A percentile compares a stretch with the other conserved stretches of the same genome.
phyloP scores from a whole-genome alignment of 2,888 invertebrate genomes.

The Carpatolechia fugitivella region DNA sequence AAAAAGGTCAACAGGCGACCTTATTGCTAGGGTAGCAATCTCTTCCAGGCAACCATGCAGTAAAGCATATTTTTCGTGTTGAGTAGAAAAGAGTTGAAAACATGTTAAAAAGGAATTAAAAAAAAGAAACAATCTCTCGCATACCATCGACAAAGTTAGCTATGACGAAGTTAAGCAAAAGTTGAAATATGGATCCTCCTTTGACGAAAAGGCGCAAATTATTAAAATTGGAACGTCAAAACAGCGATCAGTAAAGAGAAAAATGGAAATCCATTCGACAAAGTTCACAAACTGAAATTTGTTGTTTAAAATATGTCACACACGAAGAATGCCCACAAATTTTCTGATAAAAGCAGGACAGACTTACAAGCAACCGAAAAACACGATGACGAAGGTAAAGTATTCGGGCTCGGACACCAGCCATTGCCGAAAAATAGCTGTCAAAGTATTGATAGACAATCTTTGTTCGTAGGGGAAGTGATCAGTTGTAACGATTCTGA shows the following conservation, averaged over 20 bases:
- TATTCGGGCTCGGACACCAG: not conserved
- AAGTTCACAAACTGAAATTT: conserved; percentile 71
- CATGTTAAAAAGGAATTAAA: too few species aligned
- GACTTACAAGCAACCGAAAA: conserved; percentile 43
- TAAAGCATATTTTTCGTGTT: too few species aligned
- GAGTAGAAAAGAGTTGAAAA: too few species aligned
- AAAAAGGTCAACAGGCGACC: too few species aligned
- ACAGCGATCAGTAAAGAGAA: conserved; percentile 46
- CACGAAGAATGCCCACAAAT: conserved; percentile 67
- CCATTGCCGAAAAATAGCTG: conserved; percentile 5
- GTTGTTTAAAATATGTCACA: conserved; percentile 74
- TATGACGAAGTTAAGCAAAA: not conserved
- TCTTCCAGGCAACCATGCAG: too few species aligned
- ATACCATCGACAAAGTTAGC: too few species aligned
- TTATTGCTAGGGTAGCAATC: too few species aligned
- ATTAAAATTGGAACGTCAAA: conserved; percentile 64
- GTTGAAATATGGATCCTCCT: conserved; percentile 3
- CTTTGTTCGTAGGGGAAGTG: conserved; percentile 53
- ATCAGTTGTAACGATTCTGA: conserved; percentile 48
- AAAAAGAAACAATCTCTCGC: too few species aligned
- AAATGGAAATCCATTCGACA: conserved; percentile 72
- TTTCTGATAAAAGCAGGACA: conserved; percentile 58
- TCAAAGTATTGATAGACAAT: conserved; percentile 11
- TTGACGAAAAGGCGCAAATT: conserved; percentile 18
- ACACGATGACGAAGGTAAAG: conserved; percentile 57